Base-by-base conservation (phyloP, 2,888 invertebrate genomes). In the Microdon myrmicae region DNA sequence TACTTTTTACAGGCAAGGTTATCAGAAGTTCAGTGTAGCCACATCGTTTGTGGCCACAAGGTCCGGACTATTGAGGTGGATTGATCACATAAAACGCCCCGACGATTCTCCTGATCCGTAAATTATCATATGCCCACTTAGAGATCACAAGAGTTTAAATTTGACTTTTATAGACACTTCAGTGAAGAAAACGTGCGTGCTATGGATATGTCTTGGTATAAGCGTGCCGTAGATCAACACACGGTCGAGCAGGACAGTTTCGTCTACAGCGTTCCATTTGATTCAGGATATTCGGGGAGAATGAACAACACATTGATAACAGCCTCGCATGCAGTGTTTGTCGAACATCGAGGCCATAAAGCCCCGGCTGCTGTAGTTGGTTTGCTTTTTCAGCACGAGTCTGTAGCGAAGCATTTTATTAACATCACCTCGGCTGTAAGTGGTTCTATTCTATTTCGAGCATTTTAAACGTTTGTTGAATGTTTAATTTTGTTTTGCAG, bases 321-420 rank as follows among this genome's bases (percentile, higher is more conserved):
- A 22, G 94, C 93, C n/a, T 92, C 93, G 0, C 92, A 94, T 77
- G 94, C 95, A 0, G 89, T 94, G 35, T 94, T 93, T 74, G 87
- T 93, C 13, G 91, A 92, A 73, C 87, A 87, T 58, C 86, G 90
- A 68, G 90, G 90, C 0, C 90, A 92, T 72, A 84, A 90, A 70
- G 92, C 94, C 0, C 92, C 94, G 0, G 94, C 91, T 0, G 95
- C 93, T 1, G 95, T 95, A 2, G 94, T 94, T n/a, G 95, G 95
- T 1, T 78, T 95, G 19, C 92, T 94, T 74, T 93, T 93, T 79
- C 89, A 90, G 69, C 88, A 94, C 74, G 87, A 90, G 4, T 89
- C 89, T 0, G 83, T 95, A 68, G 88, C 90, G 1, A 86, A 87
- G 39, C 91, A 92, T 79, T 95, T 95, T 76, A 84, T 90, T 69